Evolutionary conservation across 2,888 invertebrate species (phyloP), one percentile per base, ranked within the genome.

Genomic region (Griposia aprilina): DNA sequence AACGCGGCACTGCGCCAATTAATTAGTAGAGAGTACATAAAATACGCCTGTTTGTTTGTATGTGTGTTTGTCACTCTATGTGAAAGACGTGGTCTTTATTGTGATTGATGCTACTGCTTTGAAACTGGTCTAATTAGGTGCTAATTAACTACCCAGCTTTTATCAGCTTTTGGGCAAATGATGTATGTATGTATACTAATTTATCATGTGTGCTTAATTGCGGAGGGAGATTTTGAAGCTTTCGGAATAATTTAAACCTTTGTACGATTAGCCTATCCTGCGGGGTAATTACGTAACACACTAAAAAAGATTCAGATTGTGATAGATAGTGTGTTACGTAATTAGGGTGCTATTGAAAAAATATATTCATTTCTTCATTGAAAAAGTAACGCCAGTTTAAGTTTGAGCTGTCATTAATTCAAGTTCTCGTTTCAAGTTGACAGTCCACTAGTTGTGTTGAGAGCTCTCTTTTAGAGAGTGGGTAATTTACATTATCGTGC

Each of bases 1-100:
- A 48, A 26, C 20, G 76, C 69, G 78, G 69, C 69, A 50, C 50
- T 15, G 50, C 45, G 65, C 74, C 67, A 60, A 80, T 68, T 73
- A 73, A 82, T 84, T 82, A 82, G 63, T n/a, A 36, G 57, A 1
- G 41, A 63, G 68, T n/a, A 60, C 60, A 26, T 45, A 30, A 52
- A 45, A 68, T 17, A 52, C 55, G 72, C 4, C 23, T 59, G 74
- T 48, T 20, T 52, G 67, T 72, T 15, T 55, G 60, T 59, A 48
- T 71, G 63, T 59, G 13, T 59, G 15, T 66, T 7, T 66, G 60
- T 52, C 13, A 60, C 23, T 66, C 17, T 80, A 60, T 62, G 59
- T 20, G n/a, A 20, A 30, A 26, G 36, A 23, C 41, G 15, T 23
- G 7, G 23, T 13, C 8, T 41, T 69, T 36, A 20, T 17, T 69